Base-by-base conservation (phyloP, 2,888 invertebrate species). In the Drepana falcataria region DNA sequence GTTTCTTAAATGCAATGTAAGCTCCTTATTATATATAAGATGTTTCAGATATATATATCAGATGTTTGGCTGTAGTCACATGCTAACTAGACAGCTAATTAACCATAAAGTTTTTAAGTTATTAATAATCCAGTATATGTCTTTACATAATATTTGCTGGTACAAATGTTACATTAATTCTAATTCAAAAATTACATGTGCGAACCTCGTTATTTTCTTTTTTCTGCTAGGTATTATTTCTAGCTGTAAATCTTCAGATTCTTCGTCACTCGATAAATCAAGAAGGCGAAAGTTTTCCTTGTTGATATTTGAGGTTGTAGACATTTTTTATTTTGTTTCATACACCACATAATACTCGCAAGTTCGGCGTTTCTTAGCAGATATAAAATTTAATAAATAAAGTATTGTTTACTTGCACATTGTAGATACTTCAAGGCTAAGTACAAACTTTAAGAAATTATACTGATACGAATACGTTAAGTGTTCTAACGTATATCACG, bases 241-340 rank as follows among this genome's bases (percentile, higher is more conserved):
- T 75, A 93, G 73, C 70, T 93, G 93, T 48, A 93, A 86, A 58
- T 93, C 88, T 60, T 93, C 93, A 0, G 93, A 93, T 49, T 92
- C 93, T 61, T 92, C 93, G 59, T 93, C 93, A 57, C 93, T 93
- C 53, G 93, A 92, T 59, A 93, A 76, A 71, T 93, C 93, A 69
- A 94, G 77, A 49, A 94, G 90, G 66, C 94, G 92, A 75, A 93
- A 93, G 63, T 93, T 93, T 85, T 94, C 94, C 73, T 93, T 94
- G 71, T 92, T 92, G 68, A 85, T 80, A 79, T 85, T 92, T 40
- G 83, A 76, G 58, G 87, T 81, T 67, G 81, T 64, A 62, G 87
- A 85, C 90, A 91, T 91, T 66, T 73, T 85, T 65, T 53, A 52
- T 55, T 59, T 58, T 65, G 57, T 60, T 67, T 71, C 67, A 70